These are phyloP conservation scores for Ataeniobius toweri DNA, from an alignment of 2,797 vertebrate species.

Conservation along the genomic window DNA sequence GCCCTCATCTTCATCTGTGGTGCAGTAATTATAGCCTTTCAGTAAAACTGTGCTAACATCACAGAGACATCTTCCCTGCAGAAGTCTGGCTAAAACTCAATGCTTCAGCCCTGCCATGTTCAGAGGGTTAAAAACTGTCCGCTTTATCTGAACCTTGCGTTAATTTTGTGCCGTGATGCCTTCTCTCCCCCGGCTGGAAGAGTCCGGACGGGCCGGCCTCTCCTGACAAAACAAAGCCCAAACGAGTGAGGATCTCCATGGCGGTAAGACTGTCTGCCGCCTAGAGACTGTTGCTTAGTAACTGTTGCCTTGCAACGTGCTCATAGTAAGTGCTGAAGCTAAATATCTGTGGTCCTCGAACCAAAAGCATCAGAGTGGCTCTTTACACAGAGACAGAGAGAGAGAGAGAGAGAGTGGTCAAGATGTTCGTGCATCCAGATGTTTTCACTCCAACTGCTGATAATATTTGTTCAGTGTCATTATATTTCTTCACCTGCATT, in stretches of 20 bases:
- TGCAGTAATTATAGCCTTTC: slow-evolving; percentile 64
- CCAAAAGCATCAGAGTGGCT: slow-evolving; percentile 48
- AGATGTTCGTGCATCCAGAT: slow-evolving; percentile 18
- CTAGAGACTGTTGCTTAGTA: slow-evolving; percentile 78
- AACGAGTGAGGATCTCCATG: slow-evolving; percentile 90
- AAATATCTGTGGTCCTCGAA: slow-evolving; percentile 65
- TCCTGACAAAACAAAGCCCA: slow-evolving; percentile 86
- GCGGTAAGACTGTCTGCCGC: slow-evolving; percentile 86
- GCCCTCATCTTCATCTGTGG: slow-evolving; percentile 45
- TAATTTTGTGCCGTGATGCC: slow-evolving; percentile 69
- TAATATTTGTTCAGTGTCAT: slow-evolving; percentile 8
- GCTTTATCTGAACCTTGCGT: slow-evolving; percentile 56
- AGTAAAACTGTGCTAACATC: slow-evolving; percentile 60
- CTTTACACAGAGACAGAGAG: slow-evolving; percentile 54
- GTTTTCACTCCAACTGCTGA: slow-evolving; percentile 20
- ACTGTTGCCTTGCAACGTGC: slow-evolving; percentile 74
- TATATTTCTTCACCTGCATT: slow-evolving; percentile 7
- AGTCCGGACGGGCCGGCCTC: slow-evolving; percentile 76
- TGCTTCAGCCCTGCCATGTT: slow-evolving; percentile 48
- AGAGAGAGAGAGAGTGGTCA: slow-evolving; percentile 41
- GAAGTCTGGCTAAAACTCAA: slow-evolving; percentile 50
- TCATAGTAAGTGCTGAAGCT: slow-evolving; percentile 63
- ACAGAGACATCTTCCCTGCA: slow-evolving; percentile 38
- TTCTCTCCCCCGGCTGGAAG: slow-evolving; percentile 69
- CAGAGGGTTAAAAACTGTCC: slow-evolving; percentile 42